phyloP scores from a whole-genome alignment of 2,113 vertebrate species.

The Ovibos moschatus region DNA sequence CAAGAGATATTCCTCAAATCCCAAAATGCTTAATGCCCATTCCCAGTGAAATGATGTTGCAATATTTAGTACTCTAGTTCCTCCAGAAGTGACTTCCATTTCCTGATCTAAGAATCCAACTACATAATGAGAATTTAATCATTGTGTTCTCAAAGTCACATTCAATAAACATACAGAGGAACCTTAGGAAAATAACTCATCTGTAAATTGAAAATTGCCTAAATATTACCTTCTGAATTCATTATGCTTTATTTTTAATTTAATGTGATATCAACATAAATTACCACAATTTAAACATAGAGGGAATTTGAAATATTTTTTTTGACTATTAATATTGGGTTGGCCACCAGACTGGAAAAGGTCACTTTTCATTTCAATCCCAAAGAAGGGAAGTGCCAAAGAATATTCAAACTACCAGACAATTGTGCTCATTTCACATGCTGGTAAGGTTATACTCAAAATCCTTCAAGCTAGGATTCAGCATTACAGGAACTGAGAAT shows the following conservation, averaged over 20 bases:
- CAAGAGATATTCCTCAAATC: not conserved
- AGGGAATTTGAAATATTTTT: slow-evolving; percentile 28
- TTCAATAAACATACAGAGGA: not conserved
- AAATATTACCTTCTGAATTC: not conserved
- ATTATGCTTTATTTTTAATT: slow-evolving; percentile 3
- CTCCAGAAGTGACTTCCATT: not conserved
- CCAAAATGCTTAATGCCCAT: not conserved
- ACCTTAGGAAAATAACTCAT: not conserved
- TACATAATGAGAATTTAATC: not conserved
- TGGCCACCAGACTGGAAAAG: not conserved
- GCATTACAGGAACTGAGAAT: not conserved
- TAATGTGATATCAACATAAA: slow-evolving; percentile 34
- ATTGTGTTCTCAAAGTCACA: not conserved
- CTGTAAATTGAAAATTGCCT: not conserved
- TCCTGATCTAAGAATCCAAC: not conserved
- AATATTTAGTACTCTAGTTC: not conserved
- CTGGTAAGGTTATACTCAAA: not conserved
- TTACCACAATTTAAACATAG: slow-evolving; percentile 1
- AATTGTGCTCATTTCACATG: not conserved
- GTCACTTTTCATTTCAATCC: not conserved
- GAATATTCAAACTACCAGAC: not conserved
- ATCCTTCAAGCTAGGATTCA: not conserved
- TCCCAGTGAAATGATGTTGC: not conserved
- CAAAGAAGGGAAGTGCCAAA: not conserved
- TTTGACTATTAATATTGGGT: not conserved